These are phyloP conservation scores for Nothoprocta pentlandii DNA, from an alignment of 2,113 vertebrate species.

Conservation along the genomic window DNA sequence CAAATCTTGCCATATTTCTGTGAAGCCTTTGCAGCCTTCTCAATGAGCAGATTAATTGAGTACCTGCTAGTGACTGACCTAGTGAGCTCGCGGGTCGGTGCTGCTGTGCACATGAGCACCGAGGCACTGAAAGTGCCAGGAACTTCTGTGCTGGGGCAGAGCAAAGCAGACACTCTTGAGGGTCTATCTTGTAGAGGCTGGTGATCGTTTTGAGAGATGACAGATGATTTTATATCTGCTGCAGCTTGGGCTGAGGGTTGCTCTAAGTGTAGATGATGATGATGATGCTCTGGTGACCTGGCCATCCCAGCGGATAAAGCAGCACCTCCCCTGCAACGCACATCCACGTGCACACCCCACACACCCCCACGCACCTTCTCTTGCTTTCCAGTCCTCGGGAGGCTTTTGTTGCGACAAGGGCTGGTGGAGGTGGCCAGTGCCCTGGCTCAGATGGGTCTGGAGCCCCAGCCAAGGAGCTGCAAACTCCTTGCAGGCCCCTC, in stretches of 20 bases:
- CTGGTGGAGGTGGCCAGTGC: accelerated
- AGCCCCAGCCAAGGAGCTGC: not conserved
- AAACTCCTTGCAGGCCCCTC: not conserved
- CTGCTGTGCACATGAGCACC: too few relatives aligned
- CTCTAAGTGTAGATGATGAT: not conserved
- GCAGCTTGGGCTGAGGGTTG: not conserved
- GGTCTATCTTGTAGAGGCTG: too few relatives aligned
- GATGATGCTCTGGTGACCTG: not conserved
- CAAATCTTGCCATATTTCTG: not conserved
- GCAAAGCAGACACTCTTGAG: not conserved
- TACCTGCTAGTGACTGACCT: not conserved
- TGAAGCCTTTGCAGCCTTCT: not conserved
- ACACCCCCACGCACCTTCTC: too few relatives aligned
- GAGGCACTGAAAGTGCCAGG: not conserved
- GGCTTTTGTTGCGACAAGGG: not conserved
- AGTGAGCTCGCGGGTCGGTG: not conserved
- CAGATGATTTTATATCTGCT: not conserved
- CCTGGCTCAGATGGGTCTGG: accelerated
- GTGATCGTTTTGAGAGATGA: not conserved
- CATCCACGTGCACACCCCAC: accelerated
- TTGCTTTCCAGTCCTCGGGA: not conserved
- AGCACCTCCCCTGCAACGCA: not conserved
- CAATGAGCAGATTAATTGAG: not conserved
- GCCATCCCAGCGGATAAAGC: not conserved
- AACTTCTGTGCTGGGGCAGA: not conserved